These are phyloP conservation scores for Megaceryle maxima DNA, from an alignment of 2,113 vertebrate genomes.

Conservation along the genomic window DNA sequence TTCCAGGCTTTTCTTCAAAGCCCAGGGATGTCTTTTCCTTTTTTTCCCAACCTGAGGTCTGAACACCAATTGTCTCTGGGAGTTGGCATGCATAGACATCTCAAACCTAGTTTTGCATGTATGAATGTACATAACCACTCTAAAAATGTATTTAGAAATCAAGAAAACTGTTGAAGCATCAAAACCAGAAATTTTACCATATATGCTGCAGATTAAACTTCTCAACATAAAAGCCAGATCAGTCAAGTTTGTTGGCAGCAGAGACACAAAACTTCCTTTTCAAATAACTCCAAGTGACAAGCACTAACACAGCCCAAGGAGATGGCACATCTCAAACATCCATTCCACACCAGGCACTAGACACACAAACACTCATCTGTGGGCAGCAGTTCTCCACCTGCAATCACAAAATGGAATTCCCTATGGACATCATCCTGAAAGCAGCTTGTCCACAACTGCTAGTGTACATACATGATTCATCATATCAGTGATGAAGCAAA, in stretches of 20 bases:
- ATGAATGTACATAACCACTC: neutral
- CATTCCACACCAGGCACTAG: neutral
- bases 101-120: neutral
- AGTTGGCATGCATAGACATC: neutral
- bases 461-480: neutral
- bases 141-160: neutral
- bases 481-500: neutral
- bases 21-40: neutral
- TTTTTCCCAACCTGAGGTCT: neutral
- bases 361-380: neutral
- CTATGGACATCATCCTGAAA: neutral
- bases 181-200: neutral
- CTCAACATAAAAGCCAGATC: neutral
- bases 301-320: neutral
- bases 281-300: neutral
- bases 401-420: neutral
- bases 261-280: neutral
- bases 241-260: neutral
- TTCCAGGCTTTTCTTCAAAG: neutral
- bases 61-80: neutral
- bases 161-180: neutral
- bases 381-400: neutral
- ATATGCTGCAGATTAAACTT: neutral
- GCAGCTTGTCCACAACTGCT: neutral
- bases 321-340: neutral